These are phyloP conservation scores for Conus ventricosus DNA, from an alignment of 1,140 invertebrate species.

Conservation along the genomic window DNA sequence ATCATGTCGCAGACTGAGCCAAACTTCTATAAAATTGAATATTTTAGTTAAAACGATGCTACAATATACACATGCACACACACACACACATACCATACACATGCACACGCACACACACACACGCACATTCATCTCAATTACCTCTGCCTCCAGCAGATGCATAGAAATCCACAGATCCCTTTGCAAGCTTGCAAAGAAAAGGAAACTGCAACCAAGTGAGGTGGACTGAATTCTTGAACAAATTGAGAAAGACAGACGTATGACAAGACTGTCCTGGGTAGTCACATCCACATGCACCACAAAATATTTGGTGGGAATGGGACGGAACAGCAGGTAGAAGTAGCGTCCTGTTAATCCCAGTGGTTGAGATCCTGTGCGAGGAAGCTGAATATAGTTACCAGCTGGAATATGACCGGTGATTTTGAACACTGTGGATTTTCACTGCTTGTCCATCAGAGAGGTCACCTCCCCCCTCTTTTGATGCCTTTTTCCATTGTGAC, in stretches of 20 bases:
- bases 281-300: slow-evolving; percentile 74
- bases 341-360: slow-evolving; percentile 73
- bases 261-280: slow-evolving; percentile 71
- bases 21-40: no score
- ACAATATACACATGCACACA: no score
- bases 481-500: slow-evolving; percentile 72
- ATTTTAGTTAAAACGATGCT: no score
- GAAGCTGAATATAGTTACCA: slow-evolving; percentile 73
- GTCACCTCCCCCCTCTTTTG: slow-evolving; percentile 74
- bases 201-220: slow-evolving; percentile 75
- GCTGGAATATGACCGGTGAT: slow-evolving; percentile 72
- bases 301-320: slow-evolving; percentile 73
- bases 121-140: slow-evolving; percentile 30
- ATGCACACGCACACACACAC: no score
- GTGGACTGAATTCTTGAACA: slow-evolving; percentile 75
- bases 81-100: no score
- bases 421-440: slow-evolving; percentile 72
- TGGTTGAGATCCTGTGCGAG: slow-evolving; percentile 70
- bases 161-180: slow-evolving; percentile 65
- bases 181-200: slow-evolving; percentile 68
- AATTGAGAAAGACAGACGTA: slow-evolving; percentile 73
- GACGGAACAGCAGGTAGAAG: slow-evolving; percentile 71
- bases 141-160: slow-evolving; percentile 65
- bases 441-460: slow-evolving; percentile 70
- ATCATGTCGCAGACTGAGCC: no score